Base-by-base conservation (phyloP, 2,888 invertebrate species). In the Microctonus brassicae region DNA sequence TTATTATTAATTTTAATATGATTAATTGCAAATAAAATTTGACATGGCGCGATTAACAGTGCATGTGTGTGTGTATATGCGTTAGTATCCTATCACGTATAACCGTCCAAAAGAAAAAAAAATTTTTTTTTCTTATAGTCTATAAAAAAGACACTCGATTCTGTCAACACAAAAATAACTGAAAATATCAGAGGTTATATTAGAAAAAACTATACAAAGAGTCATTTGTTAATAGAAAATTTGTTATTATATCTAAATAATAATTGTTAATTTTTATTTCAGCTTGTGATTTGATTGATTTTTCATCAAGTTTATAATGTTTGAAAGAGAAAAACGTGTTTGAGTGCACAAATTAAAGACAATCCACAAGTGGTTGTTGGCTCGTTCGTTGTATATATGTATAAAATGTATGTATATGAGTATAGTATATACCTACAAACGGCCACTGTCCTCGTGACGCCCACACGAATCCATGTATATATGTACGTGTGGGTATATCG, bases 321-420 rank as follows among this genome's bases (percentile, higher is more conserved):
- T 57, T 36, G 39, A 22, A 17, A 6, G 55, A 65, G 68, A 67
- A 73, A 69, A 72, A 72, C 70, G 70, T 70, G 76, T 68, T 63
- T 55, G 24, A 70, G 70, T 72, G 63, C 64, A 17, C 60, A 34
- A n/a, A n/a, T n/a, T 66, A 76, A 60, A 68, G 63, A 69, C 72
- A 70, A 84, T 83, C 85, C 83, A 85, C 85, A 85, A 85, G 85
- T 85, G 85, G 85, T 85, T 83, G 82, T 78, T 71, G 74, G 58
- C 6, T 34, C 66, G 26, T 57, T 42, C 36, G 62, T 64, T 57
- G 22, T 60, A 67, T 65, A 61, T 52, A 61, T 64, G 63, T 69
- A 47, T 47, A n/a, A n/a, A n/a, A n/a, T n/a, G n/a, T 47, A 5
- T 20, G 20, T 20, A n/a, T 47, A 47, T 47, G 17, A n/a, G 17